Conservation (phyloP, 1,140 invertebrate species). For the Bombus soroeensis region DNA sequence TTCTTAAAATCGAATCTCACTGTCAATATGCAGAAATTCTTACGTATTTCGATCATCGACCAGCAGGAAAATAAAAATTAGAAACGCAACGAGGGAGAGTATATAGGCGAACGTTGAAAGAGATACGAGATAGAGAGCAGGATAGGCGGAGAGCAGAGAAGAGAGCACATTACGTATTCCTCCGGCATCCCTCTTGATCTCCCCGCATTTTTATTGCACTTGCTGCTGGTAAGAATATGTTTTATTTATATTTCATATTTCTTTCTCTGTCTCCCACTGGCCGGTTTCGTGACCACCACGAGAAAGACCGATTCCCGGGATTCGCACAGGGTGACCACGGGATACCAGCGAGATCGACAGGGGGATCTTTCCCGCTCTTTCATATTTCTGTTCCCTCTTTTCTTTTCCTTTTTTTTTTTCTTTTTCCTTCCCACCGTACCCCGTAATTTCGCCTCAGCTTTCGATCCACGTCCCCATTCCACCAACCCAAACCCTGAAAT, state of each 20-base stretch:
- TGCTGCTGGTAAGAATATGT: constrained; percentile 78
- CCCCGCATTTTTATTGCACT: constrained; percentile 82
- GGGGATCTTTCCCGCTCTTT: constrained; percentile 23
- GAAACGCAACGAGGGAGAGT: constrained; percentile 32
- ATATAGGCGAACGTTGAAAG: constrained; percentile 28
- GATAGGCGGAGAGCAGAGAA: constrained; percentile 56
- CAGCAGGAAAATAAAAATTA: background rate
- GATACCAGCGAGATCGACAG: constrained; percentile 41
- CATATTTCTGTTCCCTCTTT: background rate
- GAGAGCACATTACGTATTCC: constrained; percentile 80
- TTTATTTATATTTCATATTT: constrained; percentile 83
- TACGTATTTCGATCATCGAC: no score
- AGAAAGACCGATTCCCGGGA: constrained; percentile 48
- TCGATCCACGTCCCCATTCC: background rate
- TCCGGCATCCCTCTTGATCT: constrained; percentile 82
- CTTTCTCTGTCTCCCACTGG: constrained; percentile 55
- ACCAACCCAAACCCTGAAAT: background rate
- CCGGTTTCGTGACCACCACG: constrained; percentile 51
- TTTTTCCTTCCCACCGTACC: background rate
- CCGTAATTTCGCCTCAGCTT: constrained; percentile 32
- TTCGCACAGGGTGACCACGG: constrained; percentile 63
- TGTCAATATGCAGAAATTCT: no score
- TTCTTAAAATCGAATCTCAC: no score
- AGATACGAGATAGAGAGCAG: constrained; percentile 59
- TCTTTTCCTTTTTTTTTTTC: background rate